Percentiles rank a stretch among this genome's conserved stretches.
Evolutionary conservation across 2,888 invertebrate genomes (phyloP).

Genomic region (Myathropa florea): DNA sequence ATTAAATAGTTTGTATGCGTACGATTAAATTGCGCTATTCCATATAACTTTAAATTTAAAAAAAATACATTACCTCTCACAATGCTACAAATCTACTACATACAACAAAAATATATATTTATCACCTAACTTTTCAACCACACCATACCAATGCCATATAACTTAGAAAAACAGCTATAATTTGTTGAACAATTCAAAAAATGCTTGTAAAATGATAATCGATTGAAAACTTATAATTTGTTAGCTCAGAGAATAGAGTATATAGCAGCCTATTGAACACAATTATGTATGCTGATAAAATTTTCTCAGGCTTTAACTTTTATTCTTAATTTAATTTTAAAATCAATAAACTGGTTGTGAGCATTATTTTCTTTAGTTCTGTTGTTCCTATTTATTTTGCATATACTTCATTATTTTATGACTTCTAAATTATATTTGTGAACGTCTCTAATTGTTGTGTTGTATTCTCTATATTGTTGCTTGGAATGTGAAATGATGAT

Average conservation of each 20-base stretch:
- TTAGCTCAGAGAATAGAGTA: slow-evolving; percentile 34
- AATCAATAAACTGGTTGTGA: not conserved
- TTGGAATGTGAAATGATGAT: not conserved
- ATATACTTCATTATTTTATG: not conserved
- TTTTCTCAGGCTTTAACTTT: slow-evolving; percentile 9
- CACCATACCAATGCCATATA: slow-evolving; percentile 68
- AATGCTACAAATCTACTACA: slow-evolving; percentile 26
- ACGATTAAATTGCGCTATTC: not conserved
- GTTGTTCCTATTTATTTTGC: not conserved
- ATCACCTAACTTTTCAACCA: not conserved
- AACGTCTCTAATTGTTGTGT: not conserved
- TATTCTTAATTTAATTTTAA: not conserved
- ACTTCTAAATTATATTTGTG: not conserved
- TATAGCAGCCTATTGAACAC: slow-evolving; percentile 15
- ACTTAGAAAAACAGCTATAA: slow-evolving; percentile 21
- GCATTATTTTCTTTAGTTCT: not conserved
- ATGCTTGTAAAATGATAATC: slow-evolving; percentile 30
- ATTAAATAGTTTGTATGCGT: not conserved
- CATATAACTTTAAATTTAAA: not conserved
- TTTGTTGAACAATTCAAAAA: slow-evolving; percentile 8
- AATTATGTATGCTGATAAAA: slow-evolving; percentile 26
- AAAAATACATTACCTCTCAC: not conserved
- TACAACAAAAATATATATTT: slow-evolving; percentile 18
- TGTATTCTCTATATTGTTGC: not conserved
- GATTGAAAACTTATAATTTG: slow-evolving; percentile 20